Base-by-base conservation (phyloP, 2,888 invertebrate genomes). In the Anarsia innoxiella region DNA sequence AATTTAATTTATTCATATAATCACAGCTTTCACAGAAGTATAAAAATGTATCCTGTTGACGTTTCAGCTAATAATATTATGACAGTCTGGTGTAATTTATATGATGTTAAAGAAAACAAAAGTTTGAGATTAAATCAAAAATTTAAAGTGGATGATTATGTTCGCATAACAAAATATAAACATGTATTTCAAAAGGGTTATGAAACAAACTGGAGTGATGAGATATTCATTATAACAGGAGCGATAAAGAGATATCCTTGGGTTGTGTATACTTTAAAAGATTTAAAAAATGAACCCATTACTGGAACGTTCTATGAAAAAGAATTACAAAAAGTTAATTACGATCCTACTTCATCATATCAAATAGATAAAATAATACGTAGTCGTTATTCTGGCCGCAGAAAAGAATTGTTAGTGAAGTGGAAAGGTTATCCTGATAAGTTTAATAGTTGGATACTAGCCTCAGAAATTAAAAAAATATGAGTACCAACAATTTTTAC, bases 201-300 rank as follows among this genome's bases (percentile, higher is more conserved):
- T 41, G 50, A 53, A 46, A 40, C 54, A 4, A 53, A 54, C 30
- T 54, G 53, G 54, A 57, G 53, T 45, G 53, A 54, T 46, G 51
- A 56, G 49, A 47, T 56, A 26, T 56, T 56, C 39, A 43, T 49
- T 30, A 27, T 35, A 4, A 12, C 31, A 23, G 23, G 23, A 23
- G 5, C 23, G 9, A 32, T 32, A n/a, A 12, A 42, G 5, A 29
- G 50, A 25, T 42, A 40, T 2, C 45, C 49, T 1, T 37, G 37
- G 36, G 12, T 46, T 4, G 50, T 50, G 1, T 53, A 50, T 27
- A 48, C 47, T 8, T 30, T 53, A 31, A 48, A 41, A 31, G 49
- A 50, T 38, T 42, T 53, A 14, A 33, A 48, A 31, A 30, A 40
- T 34, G 52, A 49, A 39, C 12, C n/a, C n/a, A 53, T 46, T 46